A percentile compares a stretch with the other conserved stretches of the same genome.
Conservation (phyloP, 2,888 invertebrate genomes). For the Autographa pulchrina region DNA sequence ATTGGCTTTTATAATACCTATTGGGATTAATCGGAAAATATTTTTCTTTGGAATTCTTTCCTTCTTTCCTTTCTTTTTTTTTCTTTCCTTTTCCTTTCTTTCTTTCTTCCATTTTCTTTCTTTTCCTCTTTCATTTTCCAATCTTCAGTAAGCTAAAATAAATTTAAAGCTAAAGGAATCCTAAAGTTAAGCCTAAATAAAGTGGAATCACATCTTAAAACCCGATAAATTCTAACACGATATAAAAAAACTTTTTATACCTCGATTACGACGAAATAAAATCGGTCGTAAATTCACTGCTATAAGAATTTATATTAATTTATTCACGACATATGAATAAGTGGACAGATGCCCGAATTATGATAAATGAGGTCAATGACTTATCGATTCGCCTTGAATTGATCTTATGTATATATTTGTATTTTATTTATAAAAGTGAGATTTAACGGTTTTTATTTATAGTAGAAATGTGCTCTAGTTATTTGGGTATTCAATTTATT, state of each 20-base stretch:
- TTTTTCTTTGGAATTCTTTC: too few species aligned
- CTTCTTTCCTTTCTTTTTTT: too few species aligned
- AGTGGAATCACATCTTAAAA: slow-evolving; percentile 18
- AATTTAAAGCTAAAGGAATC: too few species aligned
- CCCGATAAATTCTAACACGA: neutral
- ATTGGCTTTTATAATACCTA: too few species aligned
- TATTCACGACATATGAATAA: slow-evolving; percentile 40
- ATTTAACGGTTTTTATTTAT: neutral
- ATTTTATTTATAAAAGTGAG: neutral
- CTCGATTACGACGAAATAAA: slow-evolving; percentile 43
- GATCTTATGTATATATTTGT: neutral
- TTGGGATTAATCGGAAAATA: too few species aligned
- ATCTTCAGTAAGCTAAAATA: too few species aligned
- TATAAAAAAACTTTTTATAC: slow-evolving; percentile 32
- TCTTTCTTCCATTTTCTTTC: too few species aligned
- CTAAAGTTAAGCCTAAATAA: slow-evolving; percentile 11
- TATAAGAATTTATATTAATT: slow-evolving; percentile 37
- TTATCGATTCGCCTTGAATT: slow-evolving; percentile 6
- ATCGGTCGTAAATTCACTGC: slow-evolving; percentile 41
- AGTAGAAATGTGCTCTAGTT: too few species aligned
- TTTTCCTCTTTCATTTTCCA: too few species aligned
- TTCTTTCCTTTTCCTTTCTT: too few species aligned
- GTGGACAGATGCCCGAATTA: slow-evolving; percentile 27
- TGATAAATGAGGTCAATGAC: slow-evolving; percentile 48
- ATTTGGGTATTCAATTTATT: too few species aligned